These are phyloP conservation scores for Cryptocheilus praepositus DNA, from an alignment of 2,888 invertebrate species.

Conservation along the genomic window DNA sequence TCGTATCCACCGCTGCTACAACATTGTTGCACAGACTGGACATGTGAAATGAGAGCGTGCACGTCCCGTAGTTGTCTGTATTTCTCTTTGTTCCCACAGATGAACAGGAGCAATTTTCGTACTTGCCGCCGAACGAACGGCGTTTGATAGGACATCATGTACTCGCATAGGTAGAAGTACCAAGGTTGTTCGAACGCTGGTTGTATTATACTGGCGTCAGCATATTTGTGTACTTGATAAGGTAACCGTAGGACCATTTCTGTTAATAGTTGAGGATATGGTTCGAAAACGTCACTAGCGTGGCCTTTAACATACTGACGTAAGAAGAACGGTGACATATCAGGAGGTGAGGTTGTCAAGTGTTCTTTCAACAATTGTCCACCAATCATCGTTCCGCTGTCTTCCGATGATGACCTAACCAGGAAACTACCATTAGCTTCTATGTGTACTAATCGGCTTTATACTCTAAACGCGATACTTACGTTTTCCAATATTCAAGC, in stretches of 20 bases:
- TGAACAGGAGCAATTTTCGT: constrained; percentile 91
- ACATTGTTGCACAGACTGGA: constrained; percentile 80
- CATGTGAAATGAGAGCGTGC: constrained; percentile 92
- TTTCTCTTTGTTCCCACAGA: constrained; percentile 96
- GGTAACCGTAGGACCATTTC: constrained; percentile 96
- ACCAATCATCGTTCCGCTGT: constrained; percentile 75
- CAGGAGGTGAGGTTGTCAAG: constrained; percentile 88
- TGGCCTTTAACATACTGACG: constrained; percentile 94
- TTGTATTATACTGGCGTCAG: constrained; percentile 66
- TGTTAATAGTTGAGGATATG: constrained; percentile 94
- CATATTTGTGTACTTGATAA: constrained; percentile 92
- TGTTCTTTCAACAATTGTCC: constrained; percentile 89
- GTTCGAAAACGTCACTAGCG: constrained; percentile 93
- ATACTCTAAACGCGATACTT: constrained; percentile 31
- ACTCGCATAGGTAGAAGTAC: constrained; percentile 91
- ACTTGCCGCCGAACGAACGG: constrained; percentile 92
- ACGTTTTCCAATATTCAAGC: constrained; percentile 86
- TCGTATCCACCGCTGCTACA: constrained; percentile 78
- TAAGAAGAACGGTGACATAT: constrained; percentile 96
- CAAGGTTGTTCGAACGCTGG: constrained; percentile 77
- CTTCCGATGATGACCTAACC: constrained; percentile 69
- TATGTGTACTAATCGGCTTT: not conserved
- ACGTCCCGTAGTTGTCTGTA: constrained; percentile 95
- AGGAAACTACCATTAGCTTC: constrained; percentile 19
- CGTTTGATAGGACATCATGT: constrained; percentile 96